Evolutionary conservation across 2,797 vertebrate species (phyloP).

Genomic region (Phyllotis vaccarum): DNA sequence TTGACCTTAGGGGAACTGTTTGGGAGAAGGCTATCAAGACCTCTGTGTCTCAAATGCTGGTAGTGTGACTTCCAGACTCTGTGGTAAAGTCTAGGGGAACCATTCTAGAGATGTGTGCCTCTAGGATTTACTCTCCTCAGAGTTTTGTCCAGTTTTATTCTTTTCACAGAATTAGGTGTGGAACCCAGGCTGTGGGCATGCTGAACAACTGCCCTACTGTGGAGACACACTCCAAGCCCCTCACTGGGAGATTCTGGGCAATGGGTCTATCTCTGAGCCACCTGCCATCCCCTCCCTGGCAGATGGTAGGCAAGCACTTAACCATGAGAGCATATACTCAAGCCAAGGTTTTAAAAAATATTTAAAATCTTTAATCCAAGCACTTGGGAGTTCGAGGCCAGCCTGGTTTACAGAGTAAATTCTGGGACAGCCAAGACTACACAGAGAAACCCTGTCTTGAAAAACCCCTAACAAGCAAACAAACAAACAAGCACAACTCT

Average conservation of each 20-base stretch:
- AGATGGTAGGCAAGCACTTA: not conserved
- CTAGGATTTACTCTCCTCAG: not conserved
- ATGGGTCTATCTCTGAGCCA: not conserved
- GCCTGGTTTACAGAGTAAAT: too few species aligned
- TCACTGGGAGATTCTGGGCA: not conserved
- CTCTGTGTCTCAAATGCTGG: accelerated
- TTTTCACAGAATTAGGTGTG: too few species aligned
- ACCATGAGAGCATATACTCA: not conserved
- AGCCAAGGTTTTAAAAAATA: not conserved
- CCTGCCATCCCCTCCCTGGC: not conserved
- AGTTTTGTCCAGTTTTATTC: not conserved
- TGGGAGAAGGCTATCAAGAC: not conserved
- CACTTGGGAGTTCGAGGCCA: too few species aligned
- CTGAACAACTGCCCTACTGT: not conserved
- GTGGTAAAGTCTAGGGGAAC: not conserved
- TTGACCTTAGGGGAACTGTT: too few species aligned
- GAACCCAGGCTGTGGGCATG: not conserved
- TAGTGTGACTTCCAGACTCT: not conserved
- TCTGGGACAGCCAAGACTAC: too few species aligned
- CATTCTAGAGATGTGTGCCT: not conserved
- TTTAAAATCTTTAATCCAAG: not conserved
- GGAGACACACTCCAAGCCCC: not conserved
- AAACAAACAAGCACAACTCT: not conserved
- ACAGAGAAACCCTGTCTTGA: too few species aligned
- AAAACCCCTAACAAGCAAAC: too few species aligned